Conservation (phyloP, 1,140 invertebrate species). For the Drosophila ercepeae region DNA sequence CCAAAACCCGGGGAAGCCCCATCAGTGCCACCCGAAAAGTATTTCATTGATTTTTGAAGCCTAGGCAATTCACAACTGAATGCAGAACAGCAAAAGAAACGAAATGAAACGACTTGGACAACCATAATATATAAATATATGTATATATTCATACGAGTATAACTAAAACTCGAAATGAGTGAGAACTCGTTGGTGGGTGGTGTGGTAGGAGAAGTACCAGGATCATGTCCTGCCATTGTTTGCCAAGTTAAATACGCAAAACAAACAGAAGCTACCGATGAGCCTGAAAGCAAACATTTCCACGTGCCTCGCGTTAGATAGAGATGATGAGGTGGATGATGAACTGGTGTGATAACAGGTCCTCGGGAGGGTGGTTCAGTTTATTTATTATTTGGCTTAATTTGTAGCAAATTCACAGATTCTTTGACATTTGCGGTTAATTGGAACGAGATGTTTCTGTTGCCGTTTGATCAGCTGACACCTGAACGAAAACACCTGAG, state of each 20-base stretch:
- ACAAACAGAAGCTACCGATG: conserved; percentile 54
- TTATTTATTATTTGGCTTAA: conserved; percentile 48
- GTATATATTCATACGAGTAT: conserved; percentile 1
- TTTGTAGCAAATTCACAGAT: conserved; percentile 47
- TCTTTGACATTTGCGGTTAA: conserved; percentile 43
- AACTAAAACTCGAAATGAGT: conserved; percentile 39
- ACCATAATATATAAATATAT: not conserved
- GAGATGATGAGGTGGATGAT: conserved; percentile 6
- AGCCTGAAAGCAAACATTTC: conserved; percentile 51
- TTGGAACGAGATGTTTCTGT: conserved; percentile 6
- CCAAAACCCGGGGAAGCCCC: conserved; percentile 70
- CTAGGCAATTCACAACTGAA: conserved; percentile 58
- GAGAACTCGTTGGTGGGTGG: conserved; percentile 29
- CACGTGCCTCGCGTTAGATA: conserved; percentile 48
- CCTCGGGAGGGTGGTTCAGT: conserved; percentile 5
- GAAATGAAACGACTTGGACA: conserved; percentile 11
- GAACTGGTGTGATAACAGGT: conserved; percentile 63
- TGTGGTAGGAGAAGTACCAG: conserved; percentile 1
- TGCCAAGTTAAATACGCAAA: conserved; percentile 55
- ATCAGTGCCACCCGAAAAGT: conserved; percentile 79
- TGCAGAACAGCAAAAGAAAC: conserved; percentile 22
- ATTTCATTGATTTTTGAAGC: conserved; percentile 83
- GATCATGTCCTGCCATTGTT: conserved; percentile 33
- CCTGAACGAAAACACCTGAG: conserved; percentile 68
- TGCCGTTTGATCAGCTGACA: conserved; percentile 68